A percentile compares a stretch with the other conserved stretches of the same genome.
These are phyloP conservation scores for Channa argus DNA, from an alignment of 2,113 vertebrate genomes.

Conservation along the genomic window DNA sequence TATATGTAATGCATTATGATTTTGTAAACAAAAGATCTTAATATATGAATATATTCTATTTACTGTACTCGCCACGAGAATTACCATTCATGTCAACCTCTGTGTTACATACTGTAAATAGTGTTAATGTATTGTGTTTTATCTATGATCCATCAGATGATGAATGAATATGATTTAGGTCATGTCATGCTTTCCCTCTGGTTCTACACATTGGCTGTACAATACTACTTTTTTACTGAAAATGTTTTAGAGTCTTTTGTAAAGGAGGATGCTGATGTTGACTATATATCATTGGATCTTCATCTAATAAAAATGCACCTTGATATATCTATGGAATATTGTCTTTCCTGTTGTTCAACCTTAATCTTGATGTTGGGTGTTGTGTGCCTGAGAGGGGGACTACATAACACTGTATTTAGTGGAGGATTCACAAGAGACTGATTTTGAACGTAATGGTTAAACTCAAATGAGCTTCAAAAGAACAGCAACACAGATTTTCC, in stretches of 20 bases:
- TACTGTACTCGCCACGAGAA: slow-evolving; percentile 76
- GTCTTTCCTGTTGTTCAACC: neutral
- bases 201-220: slow-evolving; percentile 77
- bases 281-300: slow-evolving; percentile 81
- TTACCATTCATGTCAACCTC: slow-evolving; percentile 73
- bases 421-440: neutral
- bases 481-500: neutral
- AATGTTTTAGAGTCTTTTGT: slow-evolving; percentile 84
- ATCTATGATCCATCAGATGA: slow-evolving; percentile 74
- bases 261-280: slow-evolving; percentile 81
- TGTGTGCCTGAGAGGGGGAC: neutral
- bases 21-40: slow-evolving; percentile 82
- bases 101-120: slow-evolving; percentile 83
- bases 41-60: slow-evolving; percentile 83
- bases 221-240: slow-evolving; percentile 84
- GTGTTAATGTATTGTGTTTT: slow-evolving; percentile 79
- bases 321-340: slow-evolving; percentile 63
- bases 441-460: neutral
- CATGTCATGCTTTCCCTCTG: slow-evolving; percentile 81
- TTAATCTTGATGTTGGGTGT: neutral
- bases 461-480: too few relatives aligned
- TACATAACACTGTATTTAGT: too few relatives aligned
- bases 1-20: slow-evolving; percentile 75
- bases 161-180: slow-evolving; percentile 79
- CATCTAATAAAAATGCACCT: slow-evolving; percentile 83